Conservation (phyloP, 2,888 invertebrate species). For the Mantis religiosa region DNA sequence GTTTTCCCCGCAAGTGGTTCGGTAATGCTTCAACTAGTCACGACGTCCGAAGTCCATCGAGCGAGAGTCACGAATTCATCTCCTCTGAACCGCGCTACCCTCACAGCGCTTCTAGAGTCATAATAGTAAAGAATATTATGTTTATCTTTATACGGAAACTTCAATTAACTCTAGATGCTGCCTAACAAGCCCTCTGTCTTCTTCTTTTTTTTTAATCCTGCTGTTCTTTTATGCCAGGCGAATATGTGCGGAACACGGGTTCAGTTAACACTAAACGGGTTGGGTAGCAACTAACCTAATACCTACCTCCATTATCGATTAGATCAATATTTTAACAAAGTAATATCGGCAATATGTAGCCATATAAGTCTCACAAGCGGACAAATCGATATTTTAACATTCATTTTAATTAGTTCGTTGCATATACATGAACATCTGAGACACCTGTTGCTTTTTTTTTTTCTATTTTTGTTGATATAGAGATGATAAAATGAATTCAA, state of each 20-base stretch:
- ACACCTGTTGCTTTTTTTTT: too few species aligned
- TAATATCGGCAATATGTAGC: too few species aligned
- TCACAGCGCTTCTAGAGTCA: background rate
- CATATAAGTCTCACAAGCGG: too few species aligned
- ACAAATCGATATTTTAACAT: too few species aligned
- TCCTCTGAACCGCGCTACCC: background rate
- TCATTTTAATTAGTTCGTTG: too few species aligned
- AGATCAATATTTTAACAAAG: background rate
- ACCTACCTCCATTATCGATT: background rate
- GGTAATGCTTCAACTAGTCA: constrained; percentile 7
- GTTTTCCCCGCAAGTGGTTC: background rate
- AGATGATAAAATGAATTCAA: too few species aligned
- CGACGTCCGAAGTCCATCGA: constrained; percentile 4
- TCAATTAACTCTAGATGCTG: constrained; percentile 26
- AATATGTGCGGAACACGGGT: background rate
- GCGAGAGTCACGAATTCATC: constrained; percentile 21
- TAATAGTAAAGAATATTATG: constrained; percentile 10
- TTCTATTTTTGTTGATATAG: too few species aligned
- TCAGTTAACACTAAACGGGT: background rate
- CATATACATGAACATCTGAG: too few species aligned
- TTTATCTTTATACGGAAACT: constrained; percentile 26
- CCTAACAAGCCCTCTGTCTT: constrained; percentile 1
- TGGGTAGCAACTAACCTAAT: background rate
- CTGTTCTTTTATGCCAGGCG: background rate
- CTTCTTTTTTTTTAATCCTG: background rate